Percentiles rank a stretch among this genome's conserved stretches.
These are phyloP conservation scores for Pocillopora verrucosa DNA, from an alignment of 64 coral and sea anemone species.

Conservation along the genomic window DNA sequence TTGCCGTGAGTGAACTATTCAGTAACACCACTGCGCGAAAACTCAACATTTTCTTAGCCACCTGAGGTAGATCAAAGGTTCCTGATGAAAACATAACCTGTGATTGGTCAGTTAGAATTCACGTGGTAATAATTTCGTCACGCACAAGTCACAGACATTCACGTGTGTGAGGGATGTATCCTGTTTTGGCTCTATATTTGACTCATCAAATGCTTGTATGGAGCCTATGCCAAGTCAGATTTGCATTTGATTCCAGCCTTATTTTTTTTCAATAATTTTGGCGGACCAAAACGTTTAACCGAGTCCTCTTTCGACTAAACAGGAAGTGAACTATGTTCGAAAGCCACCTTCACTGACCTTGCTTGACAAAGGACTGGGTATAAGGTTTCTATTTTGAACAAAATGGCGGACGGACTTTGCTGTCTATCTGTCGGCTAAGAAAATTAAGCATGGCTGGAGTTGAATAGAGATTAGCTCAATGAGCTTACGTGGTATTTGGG, in stretches of 20 bases:
- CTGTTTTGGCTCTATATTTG: background rate
- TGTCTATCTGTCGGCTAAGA: background rate
- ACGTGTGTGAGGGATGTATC: background rate
- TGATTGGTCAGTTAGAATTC: constrained; percentile 14
- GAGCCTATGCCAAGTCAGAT: background rate
- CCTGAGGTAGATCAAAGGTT: background rate
- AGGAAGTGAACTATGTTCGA: constrained; percentile 43
- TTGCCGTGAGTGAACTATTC: background rate
- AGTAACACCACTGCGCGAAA: too few relatives aligned
- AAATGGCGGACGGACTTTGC: background rate
- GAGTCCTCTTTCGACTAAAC: background rate
- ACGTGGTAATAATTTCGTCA: background rate
- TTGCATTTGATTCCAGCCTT: background rate
- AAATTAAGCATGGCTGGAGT: background rate
- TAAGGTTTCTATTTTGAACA: background rate
- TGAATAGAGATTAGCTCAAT: constrained; percentile 25
- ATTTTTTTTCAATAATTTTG: background rate
- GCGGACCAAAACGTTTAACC: background rate
- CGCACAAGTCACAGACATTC: too few relatives aligned
- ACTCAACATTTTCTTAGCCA: background rate
- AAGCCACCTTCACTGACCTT: constrained; percentile 5
- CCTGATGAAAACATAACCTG: background rate
- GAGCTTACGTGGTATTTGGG: constrained; percentile 87
- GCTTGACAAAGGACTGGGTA: background rate
- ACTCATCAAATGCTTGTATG: background rate